phyloP scores from a whole-genome alignment of 2,113 vertebrate species.

The Pluvianellus socialis region DNA sequence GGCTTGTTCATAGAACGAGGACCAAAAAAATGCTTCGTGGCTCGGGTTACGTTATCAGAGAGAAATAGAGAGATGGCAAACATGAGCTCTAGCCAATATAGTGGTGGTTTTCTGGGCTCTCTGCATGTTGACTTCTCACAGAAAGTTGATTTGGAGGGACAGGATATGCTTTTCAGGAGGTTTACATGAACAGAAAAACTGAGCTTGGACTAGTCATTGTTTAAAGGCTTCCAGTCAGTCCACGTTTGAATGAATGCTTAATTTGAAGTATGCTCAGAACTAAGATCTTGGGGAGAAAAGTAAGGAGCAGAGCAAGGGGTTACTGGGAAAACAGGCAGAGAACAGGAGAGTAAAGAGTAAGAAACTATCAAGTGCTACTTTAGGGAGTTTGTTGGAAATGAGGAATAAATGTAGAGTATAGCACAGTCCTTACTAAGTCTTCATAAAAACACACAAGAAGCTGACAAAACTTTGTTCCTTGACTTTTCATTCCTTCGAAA shows the following conservation, averaged over 20 bases:
- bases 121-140: accelerated
- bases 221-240: neutral
- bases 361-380: neutral
- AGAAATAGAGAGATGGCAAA: neutral
- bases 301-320: neutral
- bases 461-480: neutral
- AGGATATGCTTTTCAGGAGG: neutral
- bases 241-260: neutral
- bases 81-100: neutral
- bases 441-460: neutral
- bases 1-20: neutral
- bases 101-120: neutral
- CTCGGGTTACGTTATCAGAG: neutral
- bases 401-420: neutral
- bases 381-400: neutral
- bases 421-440: neutral
- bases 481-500: neutral
- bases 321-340: neutral
- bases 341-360: neutral
- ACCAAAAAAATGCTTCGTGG: neutral
- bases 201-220: neutral
- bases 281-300: neutral
- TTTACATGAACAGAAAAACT: neutral
- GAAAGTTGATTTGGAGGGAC: neutral
- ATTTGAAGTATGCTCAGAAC: neutral